Evolutionary conservation across 2,113 vertebrate genomes (phyloP).

Genomic region (Polypterus senegalus): DNA sequence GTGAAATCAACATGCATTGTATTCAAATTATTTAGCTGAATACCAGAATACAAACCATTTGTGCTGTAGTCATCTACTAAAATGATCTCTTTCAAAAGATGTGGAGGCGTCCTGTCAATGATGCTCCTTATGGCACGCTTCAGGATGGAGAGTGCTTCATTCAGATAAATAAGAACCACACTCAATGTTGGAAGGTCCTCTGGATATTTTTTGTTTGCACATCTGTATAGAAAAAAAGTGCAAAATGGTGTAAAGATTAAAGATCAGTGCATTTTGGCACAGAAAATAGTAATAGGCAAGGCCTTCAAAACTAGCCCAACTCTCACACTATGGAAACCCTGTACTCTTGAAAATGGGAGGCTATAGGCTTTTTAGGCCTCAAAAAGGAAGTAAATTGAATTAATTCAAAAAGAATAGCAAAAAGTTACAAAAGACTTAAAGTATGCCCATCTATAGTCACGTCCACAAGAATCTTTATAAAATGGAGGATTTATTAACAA

Average conservation of each 20-base stretch:
- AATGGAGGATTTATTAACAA: too few relatives aligned
- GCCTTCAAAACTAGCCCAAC: too few relatives aligned
- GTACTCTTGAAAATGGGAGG: too few relatives aligned
- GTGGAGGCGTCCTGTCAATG: slow-evolving; percentile 46
- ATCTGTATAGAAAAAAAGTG: slow-evolving; percentile 33
- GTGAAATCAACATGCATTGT: not conserved
- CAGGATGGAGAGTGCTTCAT: slow-evolving; percentile 60
- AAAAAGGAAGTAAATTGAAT: too few relatives aligned
- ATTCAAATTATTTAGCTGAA: not conserved
- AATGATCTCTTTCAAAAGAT: slow-evolving; percentile 55
- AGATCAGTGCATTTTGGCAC: too few relatives aligned
- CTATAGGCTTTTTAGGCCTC: too few relatives aligned
- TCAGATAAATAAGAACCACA: slow-evolving; percentile 55
- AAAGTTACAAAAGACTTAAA: too few relatives aligned
- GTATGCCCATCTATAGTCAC: too few relatives aligned
- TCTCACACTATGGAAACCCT: too few relatives aligned
- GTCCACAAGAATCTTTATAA: too few relatives aligned
- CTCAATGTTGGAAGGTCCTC: slow-evolving; percentile 50
- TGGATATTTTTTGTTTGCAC: slow-evolving; percentile 41
- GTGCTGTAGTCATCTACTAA: slow-evolving; percentile 63
- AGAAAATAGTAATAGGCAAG: too few relatives aligned
- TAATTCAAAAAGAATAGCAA: too few relatives aligned
- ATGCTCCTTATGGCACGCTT: slow-evolving; percentile 50
- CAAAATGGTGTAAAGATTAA: not conserved
- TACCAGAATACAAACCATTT: slow-evolving; percentile 33